Percentiles rank a stretch among this genome's conserved stretches.
Conservation (phyloP, 2,113 vertebrate species). For the Girardinichthys multiradiatus region DNA sequence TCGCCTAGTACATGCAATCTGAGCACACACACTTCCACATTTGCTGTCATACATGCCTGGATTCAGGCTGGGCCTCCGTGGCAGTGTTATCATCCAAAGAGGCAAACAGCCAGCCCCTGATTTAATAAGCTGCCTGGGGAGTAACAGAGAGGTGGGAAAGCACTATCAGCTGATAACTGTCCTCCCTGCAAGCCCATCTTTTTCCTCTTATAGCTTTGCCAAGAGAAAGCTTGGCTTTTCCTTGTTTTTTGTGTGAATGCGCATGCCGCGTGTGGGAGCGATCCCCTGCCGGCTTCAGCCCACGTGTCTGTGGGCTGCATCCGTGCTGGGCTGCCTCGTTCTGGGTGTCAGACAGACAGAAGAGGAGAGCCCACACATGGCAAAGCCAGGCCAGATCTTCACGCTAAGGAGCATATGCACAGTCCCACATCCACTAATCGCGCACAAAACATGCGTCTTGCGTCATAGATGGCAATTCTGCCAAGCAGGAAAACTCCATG, state of each 20-base stretch:
- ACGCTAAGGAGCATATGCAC: constrained; percentile 61
- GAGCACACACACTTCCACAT: constrained; percentile 20
- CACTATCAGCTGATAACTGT: constrained; percentile 74
- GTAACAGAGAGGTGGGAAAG: constrained; percentile 63
- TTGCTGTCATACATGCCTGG: constrained; percentile 29
- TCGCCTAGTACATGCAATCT: constrained; percentile 22
- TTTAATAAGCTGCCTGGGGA: constrained; percentile 79
- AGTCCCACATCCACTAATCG: neutral
- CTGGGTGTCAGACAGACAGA: constrained; percentile 58
- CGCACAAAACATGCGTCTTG: constrained; percentile 3
- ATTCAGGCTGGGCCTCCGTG: constrained; percentile 35
- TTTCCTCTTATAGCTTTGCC: constrained; percentile 60
- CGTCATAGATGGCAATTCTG: constrained; percentile 31
- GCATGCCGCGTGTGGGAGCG: constrained; percentile 24
- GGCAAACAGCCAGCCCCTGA: constrained; percentile 71
- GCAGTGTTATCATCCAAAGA: constrained; percentile 65
- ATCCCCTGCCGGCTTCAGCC: constrained; percentile 51
- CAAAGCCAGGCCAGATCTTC: constrained; percentile 29
- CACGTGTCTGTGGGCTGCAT: constrained; percentile 60
- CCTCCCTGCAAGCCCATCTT: constrained; percentile 58
- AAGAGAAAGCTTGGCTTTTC: constrained; percentile 46
- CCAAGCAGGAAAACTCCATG: constrained; percentile 14
- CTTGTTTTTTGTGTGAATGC: constrained; percentile 22
- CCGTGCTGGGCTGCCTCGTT: constrained; percentile 38
- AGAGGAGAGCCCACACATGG: constrained; percentile 56